Conservation (phyloP, 2,888 invertebrate genomes). For the Chaetoderma sp. region DNA sequence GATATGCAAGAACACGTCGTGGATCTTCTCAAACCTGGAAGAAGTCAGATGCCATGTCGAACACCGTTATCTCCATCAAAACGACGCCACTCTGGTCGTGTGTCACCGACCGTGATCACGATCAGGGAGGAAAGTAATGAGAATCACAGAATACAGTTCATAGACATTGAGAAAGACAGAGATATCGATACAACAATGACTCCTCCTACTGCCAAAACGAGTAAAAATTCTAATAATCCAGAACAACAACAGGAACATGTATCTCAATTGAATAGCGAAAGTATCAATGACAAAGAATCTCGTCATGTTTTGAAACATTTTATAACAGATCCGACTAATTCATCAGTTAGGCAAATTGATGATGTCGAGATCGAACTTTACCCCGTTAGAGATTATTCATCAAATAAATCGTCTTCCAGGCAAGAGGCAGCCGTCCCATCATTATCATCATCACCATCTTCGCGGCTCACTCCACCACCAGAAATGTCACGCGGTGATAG, state of each 20-base stretch:
- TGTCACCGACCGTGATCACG: neutral
- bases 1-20: slow-evolving; percentile 54
- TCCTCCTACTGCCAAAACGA: neutral
- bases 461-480: neutral
- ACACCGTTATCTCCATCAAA: too few species aligned
- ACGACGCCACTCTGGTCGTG: too few species aligned
- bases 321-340: slow-evolving; percentile 16
- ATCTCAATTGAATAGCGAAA: neutral
- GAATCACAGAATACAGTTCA: slow-evolving; percentile 5
- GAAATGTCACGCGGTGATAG: slow-evolving; percentile 41
- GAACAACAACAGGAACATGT: neutral
- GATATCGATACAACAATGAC: neutral
- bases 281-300: slow-evolving; percentile 12
- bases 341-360: neutral
- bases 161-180: neutral
- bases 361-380: slow-evolving; percentile 1
- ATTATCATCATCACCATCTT: too few species aligned
- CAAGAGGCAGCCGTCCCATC: too few species aligned
- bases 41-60: too few species aligned
- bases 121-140: slow-evolving; percentile 6
- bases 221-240: neutral
- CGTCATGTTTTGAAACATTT: slow-evolving; percentile 26
- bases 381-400: neutral
- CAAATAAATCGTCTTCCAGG: slow-evolving; percentile 6
- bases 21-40: slow-evolving; percentile 35